Evolutionary conservation across 2,113 vertebrate genomes (phyloP).

Genomic region (Pangasianodon hypophthalmus): DNA sequence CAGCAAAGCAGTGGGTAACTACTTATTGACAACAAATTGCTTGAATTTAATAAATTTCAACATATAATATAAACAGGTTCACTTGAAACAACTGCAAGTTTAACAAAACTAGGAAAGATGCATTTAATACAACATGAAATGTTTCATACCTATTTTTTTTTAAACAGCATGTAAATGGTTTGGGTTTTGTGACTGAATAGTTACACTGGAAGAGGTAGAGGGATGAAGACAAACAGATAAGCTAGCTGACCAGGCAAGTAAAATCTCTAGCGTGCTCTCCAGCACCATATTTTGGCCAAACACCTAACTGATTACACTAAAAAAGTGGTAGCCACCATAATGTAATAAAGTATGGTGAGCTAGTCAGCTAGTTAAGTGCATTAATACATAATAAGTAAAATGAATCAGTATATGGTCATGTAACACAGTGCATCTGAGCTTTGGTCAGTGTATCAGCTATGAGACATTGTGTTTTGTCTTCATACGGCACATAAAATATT

Average conservation of each 20-base stretch:
- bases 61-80: too few species aligned
- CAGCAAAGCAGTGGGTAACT: not conserved
- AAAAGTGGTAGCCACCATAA: not conserved
- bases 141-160: not conserved
- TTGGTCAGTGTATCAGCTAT: not conserved
- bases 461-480: not conserved
- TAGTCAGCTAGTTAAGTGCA: not conserved
- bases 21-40: not conserved
- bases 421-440: not conserved
- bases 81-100: not conserved
- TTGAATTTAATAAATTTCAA: not conserved
- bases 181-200: not conserved
- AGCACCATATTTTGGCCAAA: not conserved
- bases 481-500: not conserved
- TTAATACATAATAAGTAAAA: not conserved
- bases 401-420: not conserved
- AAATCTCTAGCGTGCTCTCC: not conserved
- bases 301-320: not conserved
- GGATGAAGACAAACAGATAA: not conserved
- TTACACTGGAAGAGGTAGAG: not conserved
- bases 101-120: not conserved
- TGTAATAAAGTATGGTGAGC: not conserved
- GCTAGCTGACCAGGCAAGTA: not conserved
- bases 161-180: not conserved
- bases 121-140: not conserved